Base-by-base conservation (phyloP, 2,797 vertebrate genomes). In the Neopelma chrysocephalum region DNA sequence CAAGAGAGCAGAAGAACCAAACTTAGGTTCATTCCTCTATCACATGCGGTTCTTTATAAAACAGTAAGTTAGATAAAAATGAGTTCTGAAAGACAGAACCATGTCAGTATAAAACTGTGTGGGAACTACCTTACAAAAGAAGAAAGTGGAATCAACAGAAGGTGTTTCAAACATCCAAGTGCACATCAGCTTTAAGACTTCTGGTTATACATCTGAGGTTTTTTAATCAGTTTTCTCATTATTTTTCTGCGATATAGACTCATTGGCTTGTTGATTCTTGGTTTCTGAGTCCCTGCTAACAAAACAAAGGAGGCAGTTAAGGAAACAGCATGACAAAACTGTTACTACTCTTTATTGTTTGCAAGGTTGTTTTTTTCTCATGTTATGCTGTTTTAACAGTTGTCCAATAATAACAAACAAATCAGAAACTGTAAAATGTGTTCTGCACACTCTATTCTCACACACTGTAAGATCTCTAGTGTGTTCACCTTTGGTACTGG, bases 201-300 rank as follows among this genome's bases (percentile, higher is more conserved):
- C 0, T 2, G 62, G n/a, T 82, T 86, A 48, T 66, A 80, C 0
- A 0, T 48, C 56, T 83, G 79, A 62, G 93, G 36, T 15, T 94
- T 94, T 56, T 89, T 94, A 22, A 87, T 22, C 89, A 96, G 87
- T 64, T 92, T 94, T 65, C 72, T 94, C 53, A 91, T 71, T 57
- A 62, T 34, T 87, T 73, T 97, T 92, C 82, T 85, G 70, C 38
- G 82, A 47, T 22, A 47, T 14, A 13, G 38, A 25, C 69, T 94
- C 3, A 4, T 42, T 60, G 89, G 51, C 66, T 73, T 97, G 53
- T 56, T 72, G 66, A 87, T 78, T 40, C n/a, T 60, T 2, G 6
- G 70, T 45, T 95, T 96, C 88, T 60, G 70, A 79, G 36, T 87
- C 62, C 90, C 95, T 96, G 92, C 95, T 97, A 85, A 94, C 21